These are phyloP conservation scores for Perca fluviatilis DNA, from an alignment of 2,113 vertebrate genomes.

Conservation along the genomic window DNA sequence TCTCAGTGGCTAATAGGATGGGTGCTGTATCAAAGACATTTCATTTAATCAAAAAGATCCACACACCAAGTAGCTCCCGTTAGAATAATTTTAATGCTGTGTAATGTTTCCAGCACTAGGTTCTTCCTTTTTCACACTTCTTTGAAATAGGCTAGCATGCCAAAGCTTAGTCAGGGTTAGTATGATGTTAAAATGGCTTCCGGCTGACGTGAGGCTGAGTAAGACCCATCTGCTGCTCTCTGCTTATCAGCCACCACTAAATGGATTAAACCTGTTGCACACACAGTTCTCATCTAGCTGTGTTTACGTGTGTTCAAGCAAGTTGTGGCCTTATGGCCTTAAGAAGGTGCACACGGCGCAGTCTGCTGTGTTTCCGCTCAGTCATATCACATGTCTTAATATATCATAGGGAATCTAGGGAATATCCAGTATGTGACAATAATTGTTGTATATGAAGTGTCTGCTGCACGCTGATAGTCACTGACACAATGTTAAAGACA, in stretches of 20 bases:
- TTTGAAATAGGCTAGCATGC: constrained; percentile 64
- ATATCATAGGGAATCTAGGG: neutral
- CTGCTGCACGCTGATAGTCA: neutral
- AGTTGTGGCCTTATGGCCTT: constrained; percentile 22
- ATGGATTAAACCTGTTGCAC: constrained; percentile 66
- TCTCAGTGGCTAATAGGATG: no score
- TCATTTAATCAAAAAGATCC: no score
- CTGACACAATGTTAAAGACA: neutral
- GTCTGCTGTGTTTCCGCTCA: constrained; percentile 62
- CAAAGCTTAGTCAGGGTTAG: constrained; percentile 63
- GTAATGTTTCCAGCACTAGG: no score
- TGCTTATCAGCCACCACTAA: constrained; percentile 62
- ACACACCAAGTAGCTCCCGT: no score
- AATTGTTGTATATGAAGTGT: neutral
- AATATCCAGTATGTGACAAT: neutral
- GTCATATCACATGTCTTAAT: neutral
- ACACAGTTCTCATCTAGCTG: constrained; percentile 12
- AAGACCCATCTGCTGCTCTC: constrained; percentile 70
- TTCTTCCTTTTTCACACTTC: no score
- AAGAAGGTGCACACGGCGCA: constrained; percentile 5
- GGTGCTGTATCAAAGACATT: no score
- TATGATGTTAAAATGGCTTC: constrained; percentile 39
- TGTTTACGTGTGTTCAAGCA: constrained; percentile 1
- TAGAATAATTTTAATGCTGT: no score
- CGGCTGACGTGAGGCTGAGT: constrained; percentile 64